phyloP scores from a whole-genome alignment of 1,140 invertebrate genomes.

The Idris sp. region DNA sequence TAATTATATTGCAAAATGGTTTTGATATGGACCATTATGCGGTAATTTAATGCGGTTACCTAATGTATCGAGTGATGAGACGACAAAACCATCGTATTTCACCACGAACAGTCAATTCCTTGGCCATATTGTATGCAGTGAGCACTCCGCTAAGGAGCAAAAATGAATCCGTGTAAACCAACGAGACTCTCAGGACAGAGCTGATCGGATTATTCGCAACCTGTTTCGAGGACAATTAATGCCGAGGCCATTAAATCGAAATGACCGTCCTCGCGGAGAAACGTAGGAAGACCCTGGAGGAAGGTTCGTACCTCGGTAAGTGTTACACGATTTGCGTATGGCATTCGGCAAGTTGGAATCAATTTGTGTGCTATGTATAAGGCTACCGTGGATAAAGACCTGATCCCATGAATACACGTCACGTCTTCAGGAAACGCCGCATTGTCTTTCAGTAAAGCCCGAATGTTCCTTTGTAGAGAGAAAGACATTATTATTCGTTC shows the following conservation, averaged over 20 bases:
- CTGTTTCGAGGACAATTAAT: conserved; percentile 73
- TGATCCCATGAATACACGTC: conserved; percentile 82
- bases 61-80: conserved; percentile 80
- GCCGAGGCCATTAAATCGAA: conserved; percentile 61
- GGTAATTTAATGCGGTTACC: too few species aligned
- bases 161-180: conserved; percentile 83
- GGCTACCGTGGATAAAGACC: conserved; percentile 79
- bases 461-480: conserved; percentile 76
- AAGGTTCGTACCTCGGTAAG: conserved; percentile 79
- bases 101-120: conserved; percentile 76
- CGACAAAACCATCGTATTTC: conserved; percentile 80
- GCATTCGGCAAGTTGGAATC: conserved; percentile 80
- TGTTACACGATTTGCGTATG: conserved; percentile 81
- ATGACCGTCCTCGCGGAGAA: conserved; percentile 59
- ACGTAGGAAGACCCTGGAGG: conserved; percentile 61
- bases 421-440: conserved; percentile 76
- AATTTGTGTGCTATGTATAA: conserved; percentile 82
- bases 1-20: too few species aligned
- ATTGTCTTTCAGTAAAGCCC: conserved; percentile 67
- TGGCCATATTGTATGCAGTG: conserved; percentile 81
- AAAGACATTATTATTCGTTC: conserved; percentile 79
- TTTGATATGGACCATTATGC: too few species aligned
- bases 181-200: conserved; percentile 80
- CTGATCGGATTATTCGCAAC: conserved; percentile 80
- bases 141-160: conserved; percentile 82